Base-by-base conservation (phyloP, 2,888 invertebrate genomes). In the Dicycla oo region DNA sequence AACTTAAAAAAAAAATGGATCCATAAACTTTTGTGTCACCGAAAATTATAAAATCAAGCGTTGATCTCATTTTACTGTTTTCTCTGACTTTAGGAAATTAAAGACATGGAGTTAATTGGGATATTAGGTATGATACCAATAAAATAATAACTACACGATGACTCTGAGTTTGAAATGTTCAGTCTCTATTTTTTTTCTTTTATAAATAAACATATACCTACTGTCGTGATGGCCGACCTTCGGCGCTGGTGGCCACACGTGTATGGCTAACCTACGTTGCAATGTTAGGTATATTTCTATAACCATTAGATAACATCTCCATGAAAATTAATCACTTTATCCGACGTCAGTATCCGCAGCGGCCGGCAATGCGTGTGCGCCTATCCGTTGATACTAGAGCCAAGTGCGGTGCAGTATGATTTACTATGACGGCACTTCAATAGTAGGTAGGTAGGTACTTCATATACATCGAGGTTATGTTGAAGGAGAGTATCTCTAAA, bases 401-500 rank as follows among this genome's bases (percentile, higher is more conserved):
- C 78, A 81, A 83, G 69, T 66, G 71, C 60, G 43, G 20, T 76
- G 68, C 69, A 58, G 43, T 77, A 76, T 73, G 82, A 84, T 84
- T 74, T 84, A 74, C 81, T 65, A 60, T 18, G 66, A 54, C 53
- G 11, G 65, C 38, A 49, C 68, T 81, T 53, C 56, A 67, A 62
- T 66, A n/a, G n/a, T n/a, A n/a, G n/a, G n/a, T n/a, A 49, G 34
- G 30, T 57, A 45, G 34, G 43, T 60, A 70, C 57, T 74, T 51
- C 23, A 65, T 40, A 20, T 45, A 23, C 47, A 49, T 53, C 30
- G 47, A 73, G 47, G 30, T 34, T 63, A 5, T 15, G 54, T 30
- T 49, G 26, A 7, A 54, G 6, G 15, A 49, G 40, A n/a, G 49
- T 62, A 45, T 34, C 34, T 49, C 13, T 49, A 10, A 49, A n/a